Conservation (phyloP, 2,888 invertebrate species). For the Listrodromus nycthemerus region DNA sequence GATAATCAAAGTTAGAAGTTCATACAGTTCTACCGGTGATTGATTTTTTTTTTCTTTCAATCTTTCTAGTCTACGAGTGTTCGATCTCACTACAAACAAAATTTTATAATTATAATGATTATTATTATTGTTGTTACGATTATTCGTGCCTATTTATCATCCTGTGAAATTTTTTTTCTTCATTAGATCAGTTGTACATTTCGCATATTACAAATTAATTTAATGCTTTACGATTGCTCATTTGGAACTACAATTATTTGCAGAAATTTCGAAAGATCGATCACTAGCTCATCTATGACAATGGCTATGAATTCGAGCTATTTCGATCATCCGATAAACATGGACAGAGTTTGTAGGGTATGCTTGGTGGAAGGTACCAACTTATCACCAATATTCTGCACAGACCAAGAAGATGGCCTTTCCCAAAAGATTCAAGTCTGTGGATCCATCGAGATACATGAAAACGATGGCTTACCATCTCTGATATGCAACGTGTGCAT, state of each 20-base stretch:
- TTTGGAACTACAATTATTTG: conserved; percentile 1
- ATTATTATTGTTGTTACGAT: neutral
- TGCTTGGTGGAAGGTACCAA: conserved; percentile 81
- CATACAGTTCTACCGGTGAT: no score
- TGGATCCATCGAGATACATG: conserved; percentile 81
- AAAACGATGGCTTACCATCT: conserved; percentile 82
- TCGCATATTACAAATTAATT: conserved; percentile 37
- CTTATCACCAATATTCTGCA: conserved; percentile 80
- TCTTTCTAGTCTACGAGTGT: no score
- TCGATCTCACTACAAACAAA: neutral
- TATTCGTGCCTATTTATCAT: neutral
- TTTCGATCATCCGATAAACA: conserved; percentile 78
- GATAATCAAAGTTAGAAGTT: no score
- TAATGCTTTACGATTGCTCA: neutral
- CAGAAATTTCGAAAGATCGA: conserved; percentile 40
- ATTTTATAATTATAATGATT: neutral
- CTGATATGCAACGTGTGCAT: conserved; percentile 81
- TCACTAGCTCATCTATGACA: conserved; percentile 38
- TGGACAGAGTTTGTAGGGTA: conserved; percentile 81
- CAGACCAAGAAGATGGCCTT: conserved; percentile 76
- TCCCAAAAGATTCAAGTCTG: conserved; percentile 81
- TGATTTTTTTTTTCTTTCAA: no score
- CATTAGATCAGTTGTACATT: conserved; percentile 6
- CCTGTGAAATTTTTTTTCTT: conserved; percentile 44
- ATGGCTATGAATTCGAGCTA: conserved; percentile 79